A percentile compares a stretch with the other conserved stretches of the same genome.
These are phyloP conservation scores for Drosophila varians DNA, from an alignment of 1,140 invertebrate genomes.

Conservation along the genomic window DNA sequence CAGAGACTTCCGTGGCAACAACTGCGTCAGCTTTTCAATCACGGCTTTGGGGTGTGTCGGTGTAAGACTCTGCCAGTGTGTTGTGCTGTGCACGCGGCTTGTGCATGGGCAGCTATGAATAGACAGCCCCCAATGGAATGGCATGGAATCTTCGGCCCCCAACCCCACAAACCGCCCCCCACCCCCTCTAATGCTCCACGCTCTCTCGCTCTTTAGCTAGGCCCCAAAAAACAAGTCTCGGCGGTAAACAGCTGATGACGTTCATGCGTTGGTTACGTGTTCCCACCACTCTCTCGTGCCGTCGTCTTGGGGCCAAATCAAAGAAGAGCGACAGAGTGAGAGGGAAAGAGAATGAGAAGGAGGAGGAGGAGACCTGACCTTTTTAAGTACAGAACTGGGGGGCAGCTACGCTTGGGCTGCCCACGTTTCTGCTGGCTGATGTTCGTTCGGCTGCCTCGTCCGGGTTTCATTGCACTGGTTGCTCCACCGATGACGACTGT, in stretches of 20 bases:
- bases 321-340: neutral
- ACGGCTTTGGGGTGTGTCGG: slow-evolving; percentile 73
- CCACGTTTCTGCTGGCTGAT: slow-evolving; percentile 59
- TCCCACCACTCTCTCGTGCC: slow-evolving; percentile 18
- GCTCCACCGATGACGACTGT: slow-evolving; percentile 67
- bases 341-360: neutral
- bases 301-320: neutral
- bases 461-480: slow-evolving; percentile 64
- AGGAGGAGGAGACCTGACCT: slow-evolving; percentile 62
- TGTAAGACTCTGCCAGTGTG: neutral
- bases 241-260: slow-evolving; percentile 76
- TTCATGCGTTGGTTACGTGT: slow-evolving; percentile 74
- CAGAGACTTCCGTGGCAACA: slow-evolving; percentile 79
- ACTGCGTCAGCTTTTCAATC: slow-evolving; percentile 70
- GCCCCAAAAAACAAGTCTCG: slow-evolving; percentile 7
- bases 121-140: slow-evolving; percentile 67
- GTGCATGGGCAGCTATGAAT: slow-evolving; percentile 77
- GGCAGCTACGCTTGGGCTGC: slow-evolving; percentile 21
- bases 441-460: slow-evolving; percentile 9
- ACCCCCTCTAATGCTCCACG: neutral
- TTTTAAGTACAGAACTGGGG: slow-evolving; percentile 36
- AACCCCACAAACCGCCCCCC: neutral
- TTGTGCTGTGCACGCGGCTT: slow-evolving; percentile 66
- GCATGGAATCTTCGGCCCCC: slow-evolving; percentile 21
- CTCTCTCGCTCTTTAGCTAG: slow-evolving; percentile 9